Evolutionary conservation across 2,888 invertebrate species (phyloP).

Genomic region (Steinernema carpocapsae): DNA sequence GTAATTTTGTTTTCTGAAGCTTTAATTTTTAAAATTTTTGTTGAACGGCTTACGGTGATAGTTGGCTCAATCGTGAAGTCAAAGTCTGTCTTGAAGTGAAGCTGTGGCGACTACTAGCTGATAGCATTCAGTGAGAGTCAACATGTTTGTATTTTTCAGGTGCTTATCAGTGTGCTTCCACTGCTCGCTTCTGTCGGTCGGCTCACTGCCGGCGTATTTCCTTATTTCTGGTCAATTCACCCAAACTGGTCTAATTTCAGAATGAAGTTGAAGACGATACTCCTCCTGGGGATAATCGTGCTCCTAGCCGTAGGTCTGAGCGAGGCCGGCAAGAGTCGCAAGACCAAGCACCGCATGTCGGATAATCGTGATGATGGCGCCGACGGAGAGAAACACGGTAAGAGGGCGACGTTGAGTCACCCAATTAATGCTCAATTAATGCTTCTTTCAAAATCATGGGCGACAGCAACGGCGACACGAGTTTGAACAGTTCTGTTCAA

Average conservation of each 20-base stretch:
- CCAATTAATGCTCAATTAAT: neutral
- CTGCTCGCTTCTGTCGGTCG: neutral
- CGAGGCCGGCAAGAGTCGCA: conserved; percentile 22
- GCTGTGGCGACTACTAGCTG: conserved; percentile 4
- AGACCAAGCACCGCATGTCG: conserved; percentile 10
- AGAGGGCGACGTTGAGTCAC: neutral
- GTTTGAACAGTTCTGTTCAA: too few species aligned
- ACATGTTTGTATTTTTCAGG: conserved; percentile 30
- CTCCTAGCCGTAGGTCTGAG: neutral
- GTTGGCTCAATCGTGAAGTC: too few species aligned
- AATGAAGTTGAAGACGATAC: neutral
- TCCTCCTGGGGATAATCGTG: neutral
- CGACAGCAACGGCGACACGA: too few species aligned
- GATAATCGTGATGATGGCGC: neutral
- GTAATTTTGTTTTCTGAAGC: too few species aligned
- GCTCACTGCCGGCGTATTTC: neutral
- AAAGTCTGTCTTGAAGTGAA: neutral
- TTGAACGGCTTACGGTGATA: too few species aligned
- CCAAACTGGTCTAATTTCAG: neutral
- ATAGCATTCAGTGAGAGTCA: conserved; percentile 19
- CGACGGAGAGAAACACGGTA: neutral
- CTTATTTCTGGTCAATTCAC: neutral
- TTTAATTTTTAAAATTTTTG: too few species aligned
- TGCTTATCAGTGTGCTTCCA: conserved; percentile 5
- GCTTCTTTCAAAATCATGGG: too few species aligned